phyloP scores from a whole-genome alignment of 1,140 invertebrate species.

The Monochamus saltuarius region DNA sequence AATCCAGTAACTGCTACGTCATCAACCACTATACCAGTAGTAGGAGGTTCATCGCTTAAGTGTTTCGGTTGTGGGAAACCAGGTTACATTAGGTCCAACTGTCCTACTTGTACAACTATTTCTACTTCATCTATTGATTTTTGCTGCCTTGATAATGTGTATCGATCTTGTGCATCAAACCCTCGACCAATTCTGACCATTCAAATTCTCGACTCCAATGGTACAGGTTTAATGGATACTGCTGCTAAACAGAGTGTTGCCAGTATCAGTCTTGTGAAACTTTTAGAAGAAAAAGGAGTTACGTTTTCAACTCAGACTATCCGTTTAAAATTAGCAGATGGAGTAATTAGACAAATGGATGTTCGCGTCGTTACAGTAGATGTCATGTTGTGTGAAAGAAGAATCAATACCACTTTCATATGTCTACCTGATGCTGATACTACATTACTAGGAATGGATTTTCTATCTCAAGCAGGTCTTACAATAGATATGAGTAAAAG shows the following conservation, averaged over 20 bases:
- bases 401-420: background rate
- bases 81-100: constrained; percentile 8
- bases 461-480: background rate
- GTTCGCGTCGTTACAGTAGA: no score
- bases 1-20: no score
- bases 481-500: background rate
- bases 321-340: constrained; percentile 6
- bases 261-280: background rate
- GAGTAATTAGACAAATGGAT: background rate
- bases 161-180: background rate
- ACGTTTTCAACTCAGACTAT: background rate
- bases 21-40: no score
- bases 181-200: background rate
- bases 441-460: background rate
- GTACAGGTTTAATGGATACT: constrained; percentile 3
- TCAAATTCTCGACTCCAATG: background rate
- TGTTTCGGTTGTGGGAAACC: constrained; percentile 3
- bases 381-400: background rate
- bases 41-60: no score
- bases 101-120: constrained; percentile 9
- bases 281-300: background rate
- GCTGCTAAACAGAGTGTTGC: constrained; percentile 1
- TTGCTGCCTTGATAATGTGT: background rate
- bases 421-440: background rate
- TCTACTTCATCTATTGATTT: background rate